These are phyloP conservation scores for Pseudomyrmex dendroicus DNA, from an alignment of 1,140 invertebrate genomes.

Conservation along the genomic window DNA sequence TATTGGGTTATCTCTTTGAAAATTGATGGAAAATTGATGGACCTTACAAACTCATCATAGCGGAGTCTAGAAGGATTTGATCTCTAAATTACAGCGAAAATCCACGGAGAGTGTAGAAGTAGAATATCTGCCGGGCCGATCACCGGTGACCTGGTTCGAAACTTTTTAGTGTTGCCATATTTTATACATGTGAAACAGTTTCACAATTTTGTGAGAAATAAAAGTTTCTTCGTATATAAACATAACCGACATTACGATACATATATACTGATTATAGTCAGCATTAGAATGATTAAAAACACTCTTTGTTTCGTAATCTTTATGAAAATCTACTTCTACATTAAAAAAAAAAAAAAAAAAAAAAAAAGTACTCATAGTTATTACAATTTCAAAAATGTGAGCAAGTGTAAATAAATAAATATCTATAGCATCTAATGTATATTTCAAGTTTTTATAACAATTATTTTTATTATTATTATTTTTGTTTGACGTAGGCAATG, in stretches of 20 bases:
- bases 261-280: not conserved
- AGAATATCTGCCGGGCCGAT: slow-evolving; percentile 38
- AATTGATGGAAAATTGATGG: slow-evolving; percentile 69
- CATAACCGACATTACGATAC: slow-evolving; percentile 21
- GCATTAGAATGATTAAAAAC: not conserved
- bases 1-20: slow-evolving; percentile 49
- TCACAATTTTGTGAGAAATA: slow-evolving; percentile 11
- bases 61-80: slow-evolving; percentile 58
- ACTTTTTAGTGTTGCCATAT: slow-evolving; percentile 17
- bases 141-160: slow-evolving; percentile 38
- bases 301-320: not conserved
- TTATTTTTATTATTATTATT: too few relatives aligned
- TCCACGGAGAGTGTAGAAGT: slow-evolving; percentile 64
- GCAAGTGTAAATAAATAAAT: too few relatives aligned
- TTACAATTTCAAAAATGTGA: too few relatives aligned
- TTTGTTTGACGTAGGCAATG: too few relatives aligned
- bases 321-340: not conserved
- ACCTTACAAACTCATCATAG: slow-evolving; percentile 77
- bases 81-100: slow-evolving; percentile 76
- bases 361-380: too few relatives aligned
- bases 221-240: slow-evolving; percentile 8
- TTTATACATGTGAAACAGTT: slow-evolving; percentile 20
- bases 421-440: too few relatives aligned
- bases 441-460: too few relatives aligned
- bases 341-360: not conserved